Evolutionary conservation across 1,140 invertebrate genomes (phyloP).

Genomic region (Neodiprion pinetum): DNA sequence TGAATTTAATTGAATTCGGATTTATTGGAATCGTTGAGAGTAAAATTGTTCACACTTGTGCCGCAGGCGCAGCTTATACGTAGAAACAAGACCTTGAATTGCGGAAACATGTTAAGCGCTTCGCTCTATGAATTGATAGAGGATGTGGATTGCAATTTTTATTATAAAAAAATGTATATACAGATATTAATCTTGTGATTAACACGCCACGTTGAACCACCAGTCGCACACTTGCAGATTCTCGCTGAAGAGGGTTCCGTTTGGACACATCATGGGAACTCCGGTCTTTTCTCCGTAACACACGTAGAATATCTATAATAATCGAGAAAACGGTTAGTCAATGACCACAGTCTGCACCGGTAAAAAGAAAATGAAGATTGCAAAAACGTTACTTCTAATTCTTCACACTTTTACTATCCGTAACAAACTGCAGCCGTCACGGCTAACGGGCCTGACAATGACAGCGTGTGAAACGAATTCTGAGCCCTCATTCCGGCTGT

Average conservation of each 20-base stretch:
- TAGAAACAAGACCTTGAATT: too few species aligned
- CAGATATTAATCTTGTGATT: slow-evolving; percentile 15
- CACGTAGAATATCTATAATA: slow-evolving; percentile 55
- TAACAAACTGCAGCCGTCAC: background rate
- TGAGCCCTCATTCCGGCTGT: too few species aligned
- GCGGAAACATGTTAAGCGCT: too few species aligned
- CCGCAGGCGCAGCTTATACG: too few species aligned
- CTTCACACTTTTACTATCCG: background rate
- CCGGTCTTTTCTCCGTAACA: slow-evolving; percentile 56
- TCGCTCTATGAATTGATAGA: too few species aligned
- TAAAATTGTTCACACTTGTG: too few species aligned
- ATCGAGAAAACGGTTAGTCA: background rate
- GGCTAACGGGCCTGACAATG: background rate
- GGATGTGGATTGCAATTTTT: background rate
- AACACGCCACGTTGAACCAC: slow-evolving; percentile 61
- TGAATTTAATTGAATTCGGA: too few species aligned
- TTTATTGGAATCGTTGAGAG: too few species aligned
- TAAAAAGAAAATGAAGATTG: background rate
- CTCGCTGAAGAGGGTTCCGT: slow-evolving; percentile 63
- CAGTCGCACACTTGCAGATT: slow-evolving; percentile 57
- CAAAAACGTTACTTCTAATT: background rate
- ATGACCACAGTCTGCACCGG: background rate
- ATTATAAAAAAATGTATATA: background rate
- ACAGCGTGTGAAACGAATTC: background rate
- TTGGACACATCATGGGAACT: slow-evolving; percentile 62